phyloP scores from a whole-genome alignment of 2,797 vertebrate genomes.

The Cryptoblepharus egeriae region DNA sequence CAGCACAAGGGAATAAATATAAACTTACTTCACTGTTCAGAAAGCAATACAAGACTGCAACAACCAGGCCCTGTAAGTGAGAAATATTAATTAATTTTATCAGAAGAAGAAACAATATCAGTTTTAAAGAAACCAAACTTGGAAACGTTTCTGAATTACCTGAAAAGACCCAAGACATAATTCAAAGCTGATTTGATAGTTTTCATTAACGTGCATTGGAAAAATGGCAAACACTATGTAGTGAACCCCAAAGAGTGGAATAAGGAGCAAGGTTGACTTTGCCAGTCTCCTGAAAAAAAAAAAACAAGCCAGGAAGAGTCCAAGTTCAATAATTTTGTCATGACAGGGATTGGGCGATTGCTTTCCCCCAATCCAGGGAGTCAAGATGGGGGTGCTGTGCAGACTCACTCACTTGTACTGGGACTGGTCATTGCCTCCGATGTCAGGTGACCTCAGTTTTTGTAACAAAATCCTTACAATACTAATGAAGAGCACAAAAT shows the following conservation, averaged over 20 bases:
- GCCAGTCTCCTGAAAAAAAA: slow-evolving; percentile 83
- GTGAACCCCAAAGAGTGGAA: slow-evolving; percentile 92
- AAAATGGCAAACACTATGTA: slow-evolving; percentile 88
- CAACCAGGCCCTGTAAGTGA: slow-evolving; percentile 87
- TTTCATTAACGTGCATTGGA: slow-evolving; percentile 78
- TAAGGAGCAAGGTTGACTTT: slow-evolving; percentile 91
- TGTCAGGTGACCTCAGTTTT: slow-evolving; percentile 89
- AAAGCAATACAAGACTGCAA: slow-evolving; percentile 93
- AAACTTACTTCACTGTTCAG: slow-evolving; percentile 93
- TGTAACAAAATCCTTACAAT: slow-evolving; percentile 91
- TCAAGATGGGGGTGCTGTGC: no score
- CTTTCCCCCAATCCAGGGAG: background rate
- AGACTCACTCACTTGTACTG: slow-evolving; percentile 87
- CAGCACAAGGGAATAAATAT: slow-evolving; percentile 20
- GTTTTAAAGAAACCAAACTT: background rate
- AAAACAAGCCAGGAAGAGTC: slow-evolving; percentile 29
- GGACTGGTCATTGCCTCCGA: slow-evolving; percentile 88
- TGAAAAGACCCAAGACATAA: slow-evolving; percentile 91
- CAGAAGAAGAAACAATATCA: fast-evolving
- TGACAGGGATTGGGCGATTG: no score
- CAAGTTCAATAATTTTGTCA: background rate
- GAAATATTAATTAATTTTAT: slow-evolving; percentile 45
- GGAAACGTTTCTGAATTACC: slow-evolving; percentile 72
- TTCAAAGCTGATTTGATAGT: slow-evolving; percentile 89
- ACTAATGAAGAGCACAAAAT: slow-evolving; percentile 90